phyloP scores from a whole-genome alignment of 2,797 vertebrate species.

The Etheostoma perlongum region DNA sequence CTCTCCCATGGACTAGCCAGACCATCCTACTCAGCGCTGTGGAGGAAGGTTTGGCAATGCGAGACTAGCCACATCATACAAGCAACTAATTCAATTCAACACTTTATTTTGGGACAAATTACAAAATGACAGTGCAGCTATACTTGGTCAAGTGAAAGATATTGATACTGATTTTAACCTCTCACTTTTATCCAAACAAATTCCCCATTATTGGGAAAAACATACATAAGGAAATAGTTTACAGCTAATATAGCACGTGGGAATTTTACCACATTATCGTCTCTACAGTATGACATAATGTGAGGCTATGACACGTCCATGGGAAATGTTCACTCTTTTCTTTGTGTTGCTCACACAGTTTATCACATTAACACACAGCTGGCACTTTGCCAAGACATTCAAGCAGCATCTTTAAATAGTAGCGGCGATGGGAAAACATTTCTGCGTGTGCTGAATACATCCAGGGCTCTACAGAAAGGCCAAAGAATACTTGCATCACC shows the following conservation, averaged over 20 bases:
- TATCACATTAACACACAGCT: constrained; percentile 12
- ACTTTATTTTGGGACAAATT: no score
- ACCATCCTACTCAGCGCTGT: no score
- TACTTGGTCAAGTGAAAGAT: neutral
- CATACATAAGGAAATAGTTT: neutral
- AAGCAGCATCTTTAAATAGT: constrained; percentile 55
- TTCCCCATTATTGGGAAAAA: neutral
- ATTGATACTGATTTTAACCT: neutral
- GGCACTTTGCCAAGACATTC: constrained; percentile 31
- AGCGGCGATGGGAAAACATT: constrained; percentile 32
- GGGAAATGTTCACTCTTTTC: neutral
- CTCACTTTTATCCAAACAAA: neutral
- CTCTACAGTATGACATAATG: neutral
- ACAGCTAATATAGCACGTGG: neutral
- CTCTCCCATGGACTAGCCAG: no score
- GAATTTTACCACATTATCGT: neutral
- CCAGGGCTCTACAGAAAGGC: neutral
- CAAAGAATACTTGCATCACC: constrained; percentile 28
- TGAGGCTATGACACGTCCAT: neutral
- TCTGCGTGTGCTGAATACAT: constrained; percentile 13
- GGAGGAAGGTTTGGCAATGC: no score
- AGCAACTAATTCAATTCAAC: neutral
- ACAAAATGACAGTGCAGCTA: neutral
- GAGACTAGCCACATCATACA: no score
- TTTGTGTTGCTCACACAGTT: neutral